A percentile compares a stretch with the other conserved stretches of the same genome.
Evolutionary conservation across 1,140 invertebrate species (phyloP).

Genomic region (Pseudoatta argentina): DNA sequence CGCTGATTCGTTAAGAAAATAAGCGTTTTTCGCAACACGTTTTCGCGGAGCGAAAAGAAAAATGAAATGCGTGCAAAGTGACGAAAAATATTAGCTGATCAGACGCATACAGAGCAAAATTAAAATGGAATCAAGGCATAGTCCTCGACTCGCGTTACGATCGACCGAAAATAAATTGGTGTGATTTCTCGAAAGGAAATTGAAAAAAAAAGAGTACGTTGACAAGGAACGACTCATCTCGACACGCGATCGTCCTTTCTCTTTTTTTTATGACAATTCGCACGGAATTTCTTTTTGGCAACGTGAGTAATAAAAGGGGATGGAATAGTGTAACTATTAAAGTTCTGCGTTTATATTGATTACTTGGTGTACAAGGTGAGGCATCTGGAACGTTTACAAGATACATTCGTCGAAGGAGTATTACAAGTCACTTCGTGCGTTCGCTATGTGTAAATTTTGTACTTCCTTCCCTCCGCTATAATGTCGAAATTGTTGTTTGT

Average conservation of each 20-base stretch:
- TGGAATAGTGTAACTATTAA: constrained; percentile 32
- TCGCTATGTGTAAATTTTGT: constrained; percentile 49
- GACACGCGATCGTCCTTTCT: background rate
- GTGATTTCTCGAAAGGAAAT: constrained; percentile 3
- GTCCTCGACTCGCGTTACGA: background rate
- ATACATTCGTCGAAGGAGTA: constrained; percentile 49
- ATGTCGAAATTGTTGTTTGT: constrained; percentile 41
- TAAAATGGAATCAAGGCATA: background rate
- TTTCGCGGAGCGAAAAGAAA: background rate
- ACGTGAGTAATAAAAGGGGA: constrained; percentile 47
- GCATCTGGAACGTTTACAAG: constrained; percentile 53
- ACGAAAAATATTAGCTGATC: constrained; percentile 24
- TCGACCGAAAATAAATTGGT: constrained; percentile 7
- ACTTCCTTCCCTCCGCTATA: constrained; percentile 37
- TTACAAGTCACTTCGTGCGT: constrained; percentile 49
- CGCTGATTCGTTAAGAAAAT: constrained; percentile 27
- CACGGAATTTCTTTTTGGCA: constrained; percentile 15
- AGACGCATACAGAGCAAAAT: constrained; percentile 6
- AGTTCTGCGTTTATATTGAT: constrained; percentile 46
- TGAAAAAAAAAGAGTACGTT: background rate
- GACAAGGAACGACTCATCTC: constrained; percentile 11
- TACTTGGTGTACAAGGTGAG: constrained; percentile 47
- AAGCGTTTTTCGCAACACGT: background rate
- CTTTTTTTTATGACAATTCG: background rate
- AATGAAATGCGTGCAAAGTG: constrained; percentile 9